Evolutionary conservation across 2,797 vertebrate genomes (phyloP), one percentile per base, ranked within the genome.

Genomic region (Dallia pectoralis): DNA sequence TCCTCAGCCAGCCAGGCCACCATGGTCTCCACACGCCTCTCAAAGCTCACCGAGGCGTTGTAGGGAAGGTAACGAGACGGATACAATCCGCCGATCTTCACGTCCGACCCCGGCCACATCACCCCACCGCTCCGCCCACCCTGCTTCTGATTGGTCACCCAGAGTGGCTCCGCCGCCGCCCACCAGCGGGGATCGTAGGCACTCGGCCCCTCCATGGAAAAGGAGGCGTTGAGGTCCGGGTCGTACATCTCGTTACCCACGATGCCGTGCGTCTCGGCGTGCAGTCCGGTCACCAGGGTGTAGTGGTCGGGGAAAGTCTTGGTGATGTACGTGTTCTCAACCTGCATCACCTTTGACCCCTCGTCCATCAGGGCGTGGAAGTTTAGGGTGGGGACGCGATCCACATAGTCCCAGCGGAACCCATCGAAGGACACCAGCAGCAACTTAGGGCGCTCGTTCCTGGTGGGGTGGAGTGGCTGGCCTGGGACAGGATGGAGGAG

Each of bases 61-160:
- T 97, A 97, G 1, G 59, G 87, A 80, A 96, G 90, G 73, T 93
- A 97, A 49, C 85, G 81, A 0, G 91, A 93, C 15, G 96, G 95
- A 77, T 91, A 93, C 33, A 71, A 76, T 71, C 91, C 90, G 0
- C 93, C 93, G 82, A 98, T 97, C 84, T 92, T 91, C 40, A 98
- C 94, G 8, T 97, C 96, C 0, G 95, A 91, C 61, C 96, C 97
- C 0, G 97, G 97, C 97, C 97, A 98, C 96, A 97, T 97, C 0
- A 94, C 95, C 0, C 95, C 95, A 0, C 95, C 95, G 0, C 94
- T 97, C 9, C 83, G 89, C 25, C 91, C 85, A 63, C 96, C 97
- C 5, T 92, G 90, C 32, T 84, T 94, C 89, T 96, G 96, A 81
- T 96, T 89, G 0, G 93, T 95, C 73, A 97, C 89, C 97, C 97